phyloP scores from a whole-genome alignment of 2,888 invertebrate genomes.

The Bimastos eiseni region DNA sequence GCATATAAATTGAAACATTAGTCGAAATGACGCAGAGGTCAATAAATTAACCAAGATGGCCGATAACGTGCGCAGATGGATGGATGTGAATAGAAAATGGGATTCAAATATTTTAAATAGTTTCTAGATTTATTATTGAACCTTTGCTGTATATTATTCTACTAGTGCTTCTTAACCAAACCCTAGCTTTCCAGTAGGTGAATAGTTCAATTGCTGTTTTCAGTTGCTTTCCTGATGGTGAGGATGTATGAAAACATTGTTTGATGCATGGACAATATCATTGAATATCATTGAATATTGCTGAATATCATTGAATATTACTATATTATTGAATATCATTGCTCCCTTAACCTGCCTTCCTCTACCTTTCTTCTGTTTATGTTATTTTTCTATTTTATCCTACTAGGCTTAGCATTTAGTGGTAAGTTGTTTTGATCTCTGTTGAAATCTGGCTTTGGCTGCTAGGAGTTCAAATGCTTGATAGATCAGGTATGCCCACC shows the following conservation, averaged over 20 bases:
- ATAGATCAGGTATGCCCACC: conserved; percentile 8
- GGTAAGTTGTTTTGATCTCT: background rate
- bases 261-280: background rate
- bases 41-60: too few relatives aligned
- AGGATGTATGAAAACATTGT: background rate
- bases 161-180: background rate
- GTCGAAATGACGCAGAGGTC: too few relatives aligned
- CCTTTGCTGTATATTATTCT: background rate
- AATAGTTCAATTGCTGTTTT: background rate
- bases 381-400: background rate
- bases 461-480: conserved; percentile 14
- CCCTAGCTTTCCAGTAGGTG: background rate
- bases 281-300: too few relatives aligned
- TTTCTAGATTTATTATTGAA: background rate
- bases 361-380: background rate
- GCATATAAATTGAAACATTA: too few relatives aligned
- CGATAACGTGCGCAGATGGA: background rate
- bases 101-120: background rate
- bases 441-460: background rate
- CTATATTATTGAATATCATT: too few relatives aligned
- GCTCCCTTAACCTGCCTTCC: background rate
- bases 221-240: background rate
- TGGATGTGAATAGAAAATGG: background rate
- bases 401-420: background rate
- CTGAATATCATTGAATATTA: too few relatives aligned